A percentile compares a stretch with the other conserved stretches of the same genome.
phyloP scores from a whole-genome alignment of 64 coral and sea anemone genomes.

The Montipora capricornis region DNA sequence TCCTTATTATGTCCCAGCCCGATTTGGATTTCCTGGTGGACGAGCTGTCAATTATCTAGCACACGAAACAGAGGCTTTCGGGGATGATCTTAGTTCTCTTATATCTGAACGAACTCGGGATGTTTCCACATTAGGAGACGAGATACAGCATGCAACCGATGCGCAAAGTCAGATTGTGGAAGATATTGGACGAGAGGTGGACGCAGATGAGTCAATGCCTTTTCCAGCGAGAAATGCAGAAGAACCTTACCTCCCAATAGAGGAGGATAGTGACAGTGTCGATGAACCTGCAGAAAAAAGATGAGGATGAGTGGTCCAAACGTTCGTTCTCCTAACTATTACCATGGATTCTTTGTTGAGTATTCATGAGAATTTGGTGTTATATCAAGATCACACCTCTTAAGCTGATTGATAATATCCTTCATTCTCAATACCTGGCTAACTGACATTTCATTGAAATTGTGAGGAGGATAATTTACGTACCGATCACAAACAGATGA shows the following conservation, averaged over 20 bases:
- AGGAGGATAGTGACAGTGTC: background rate
- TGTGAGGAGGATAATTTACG: too few relatives aligned
- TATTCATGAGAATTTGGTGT: too few relatives aligned
- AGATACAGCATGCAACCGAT: conserved; percentile 31
- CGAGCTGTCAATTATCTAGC: conserved; percentile 57
- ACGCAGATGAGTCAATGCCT: conserved; percentile 45
- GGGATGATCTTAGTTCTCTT: conserved; percentile 50
- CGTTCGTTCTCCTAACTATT: background rate
- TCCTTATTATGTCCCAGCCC: conserved; percentile 37
- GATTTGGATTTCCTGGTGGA: conserved; percentile 45
- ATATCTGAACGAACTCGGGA: conserved; percentile 3
- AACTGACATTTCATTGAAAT: too few relatives aligned
- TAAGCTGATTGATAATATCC: too few relatives aligned
- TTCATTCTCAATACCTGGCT: too few relatives aligned
- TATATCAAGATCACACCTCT: too few relatives aligned
- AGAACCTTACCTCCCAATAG: background rate
- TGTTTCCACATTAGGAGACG: conserved; percentile 36
- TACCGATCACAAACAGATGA: too few relatives aligned
- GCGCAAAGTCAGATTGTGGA: conserved; percentile 12
- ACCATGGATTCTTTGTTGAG: too few relatives aligned
- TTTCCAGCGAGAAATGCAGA: background rate
- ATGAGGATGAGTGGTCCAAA: background rate
- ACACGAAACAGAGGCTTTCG: conserved; percentile 56
- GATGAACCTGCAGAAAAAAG: background rate
- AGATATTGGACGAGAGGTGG: conserved; percentile 42